phyloP scores from a whole-genome alignment of 2,888 invertebrate genomes.

The Opisthograptis luteolata region DNA sequence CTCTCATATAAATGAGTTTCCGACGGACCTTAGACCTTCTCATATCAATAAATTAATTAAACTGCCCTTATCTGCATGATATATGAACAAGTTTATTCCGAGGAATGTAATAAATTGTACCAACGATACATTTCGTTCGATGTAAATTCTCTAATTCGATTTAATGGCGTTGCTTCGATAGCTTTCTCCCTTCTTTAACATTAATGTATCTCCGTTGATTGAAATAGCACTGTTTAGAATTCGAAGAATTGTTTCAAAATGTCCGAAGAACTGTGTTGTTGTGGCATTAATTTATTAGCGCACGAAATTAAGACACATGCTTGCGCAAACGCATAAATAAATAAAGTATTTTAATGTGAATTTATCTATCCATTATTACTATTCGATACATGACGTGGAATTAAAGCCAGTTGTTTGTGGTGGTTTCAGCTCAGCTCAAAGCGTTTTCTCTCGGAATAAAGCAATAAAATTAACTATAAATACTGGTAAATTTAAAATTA shows the following conservation, averaged over 20 bases:
- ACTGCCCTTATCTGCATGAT: conserved; percentile 40
- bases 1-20: conserved; percentile 44
- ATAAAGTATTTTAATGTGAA: conserved; percentile 6
- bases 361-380: background rate
- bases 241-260: conserved; percentile 21
- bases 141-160: conserved; percentile 35
- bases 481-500: too few species aligned
- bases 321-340: conserved; percentile 5
- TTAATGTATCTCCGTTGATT: conserved; percentile 24
- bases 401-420: background rate
- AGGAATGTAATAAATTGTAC: conserved; percentile 35
- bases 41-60: conserved; percentile 62
- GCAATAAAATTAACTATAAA: too few species aligned
- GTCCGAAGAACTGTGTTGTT: background rate
- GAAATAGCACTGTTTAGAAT: conserved; percentile 22
- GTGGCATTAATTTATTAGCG: conserved; percentile 18
- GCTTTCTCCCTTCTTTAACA: conserved; percentile 30
- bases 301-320: conserved; percentile 8
- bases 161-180: conserved; percentile 30
- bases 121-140: conserved; percentile 31
- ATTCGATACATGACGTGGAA: background rate
- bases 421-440: background rate
- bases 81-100: conserved; percentile 25
- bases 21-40: conserved; percentile 43
- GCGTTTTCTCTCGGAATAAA: too few species aligned